Percentiles rank a stretch among this genome's conserved stretches.
Conservation (phyloP, 2,113 vertebrate genomes). For the Eulacestoma nigropectus region DNA sequence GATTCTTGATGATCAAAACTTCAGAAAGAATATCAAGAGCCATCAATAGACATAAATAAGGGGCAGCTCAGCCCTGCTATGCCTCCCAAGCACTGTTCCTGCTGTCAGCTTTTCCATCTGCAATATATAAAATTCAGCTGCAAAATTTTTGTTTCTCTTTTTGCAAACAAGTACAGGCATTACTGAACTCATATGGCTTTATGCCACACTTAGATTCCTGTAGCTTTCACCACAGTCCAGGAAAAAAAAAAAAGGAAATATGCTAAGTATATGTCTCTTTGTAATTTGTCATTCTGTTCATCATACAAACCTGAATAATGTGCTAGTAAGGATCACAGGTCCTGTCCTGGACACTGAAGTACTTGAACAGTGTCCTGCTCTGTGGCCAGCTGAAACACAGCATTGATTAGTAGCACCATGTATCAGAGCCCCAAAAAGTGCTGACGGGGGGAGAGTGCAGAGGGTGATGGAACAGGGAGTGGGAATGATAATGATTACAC, state of each 20-base stretch:
- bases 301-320: neutral
- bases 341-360: neutral
- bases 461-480: neutral
- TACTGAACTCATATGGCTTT: neutral
- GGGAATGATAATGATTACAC: neutral
- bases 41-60: neutral
- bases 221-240: neutral
- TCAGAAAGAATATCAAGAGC: neutral
- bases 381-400: neutral
- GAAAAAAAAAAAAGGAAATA: neutral
- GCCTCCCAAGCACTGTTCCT: neutral
- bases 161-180: neutral
- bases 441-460: neutral
- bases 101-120: neutral
- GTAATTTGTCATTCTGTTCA: neutral
- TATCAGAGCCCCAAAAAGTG: neutral
- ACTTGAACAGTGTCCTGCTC: neutral
- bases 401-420: neutral
- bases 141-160: neutral
- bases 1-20: constrained; percentile 3
- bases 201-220: neutral
- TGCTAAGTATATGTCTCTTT: neutral
- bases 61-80: neutral
- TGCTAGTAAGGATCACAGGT: neutral
- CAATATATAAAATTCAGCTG: neutral